These are phyloP conservation scores for Eptatretus burgeri DNA, from an alignment of 2,113 vertebrate genomes.

Conservation along the genomic window DNA sequence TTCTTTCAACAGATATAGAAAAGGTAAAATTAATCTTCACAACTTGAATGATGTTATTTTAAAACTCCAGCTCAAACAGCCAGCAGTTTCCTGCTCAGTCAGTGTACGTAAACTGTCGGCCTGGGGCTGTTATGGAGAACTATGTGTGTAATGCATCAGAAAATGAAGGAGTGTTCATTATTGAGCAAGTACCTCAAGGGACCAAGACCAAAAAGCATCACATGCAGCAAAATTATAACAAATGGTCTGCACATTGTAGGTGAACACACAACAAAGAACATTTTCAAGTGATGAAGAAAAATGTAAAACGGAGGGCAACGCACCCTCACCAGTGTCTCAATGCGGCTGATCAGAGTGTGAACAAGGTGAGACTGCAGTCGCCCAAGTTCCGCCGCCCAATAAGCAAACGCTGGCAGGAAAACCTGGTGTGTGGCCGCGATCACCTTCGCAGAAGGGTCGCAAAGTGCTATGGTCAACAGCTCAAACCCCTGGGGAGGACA, in stretches of 20 bases:
- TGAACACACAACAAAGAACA: not conserved
- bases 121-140: too few relatives aligned
- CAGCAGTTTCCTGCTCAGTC: too few relatives aligned
- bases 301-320: constrained; percentile 10
- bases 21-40: too few relatives aligned
- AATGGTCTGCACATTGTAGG: not conserved
- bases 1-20: too few relatives aligned
- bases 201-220: not conserved
- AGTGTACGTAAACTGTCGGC: too few relatives aligned
- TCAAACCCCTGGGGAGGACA: constrained; percentile 46
- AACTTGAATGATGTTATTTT: too few relatives aligned
- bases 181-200: too few relatives aligned
- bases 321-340: constrained; percentile 74
- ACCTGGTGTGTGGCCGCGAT: constrained; percentile 82
- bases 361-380: constrained; percentile 58
- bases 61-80: too few relatives aligned
- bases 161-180: too few relatives aligned
- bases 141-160: too few relatives aligned
- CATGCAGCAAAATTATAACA: not conserved
- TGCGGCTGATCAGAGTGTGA: constrained; percentile 57
- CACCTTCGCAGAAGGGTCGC: constrained; percentile 72
- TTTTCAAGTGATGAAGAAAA: constrained; percentile 2
- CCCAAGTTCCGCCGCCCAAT: constrained; percentile 76
- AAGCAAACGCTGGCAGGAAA: constrained; percentile 84
- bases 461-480: constrained; percentile 55